Percentiles rank a stretch among this genome's conserved stretches.
phyloP scores from a whole-genome alignment of 1,140 invertebrate genomes.

The Teleopsis dalmanni region DNA sequence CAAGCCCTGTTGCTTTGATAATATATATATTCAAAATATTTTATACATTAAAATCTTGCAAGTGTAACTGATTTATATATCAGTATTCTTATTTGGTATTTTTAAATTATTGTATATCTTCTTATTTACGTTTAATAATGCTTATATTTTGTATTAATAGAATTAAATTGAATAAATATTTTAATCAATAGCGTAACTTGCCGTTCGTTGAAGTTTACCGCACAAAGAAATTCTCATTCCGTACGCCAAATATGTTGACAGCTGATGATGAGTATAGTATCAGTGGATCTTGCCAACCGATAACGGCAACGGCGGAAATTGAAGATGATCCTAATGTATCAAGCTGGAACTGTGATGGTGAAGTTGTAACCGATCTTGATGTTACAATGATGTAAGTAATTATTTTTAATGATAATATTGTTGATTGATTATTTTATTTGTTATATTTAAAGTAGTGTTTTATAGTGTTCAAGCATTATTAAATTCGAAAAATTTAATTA shows the following conservation, averaged over 20 bases:
- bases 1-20: no score
- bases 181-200: slow-evolving; percentile 56
- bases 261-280: slow-evolving; percentile 30
- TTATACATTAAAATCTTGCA: no score
- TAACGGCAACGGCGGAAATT: slow-evolving; percentile 16
- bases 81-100: no score
- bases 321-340: slow-evolving; percentile 40
- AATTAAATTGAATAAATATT: slow-evolving; percentile 14
- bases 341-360: slow-evolving; percentile 84
- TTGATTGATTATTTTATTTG: no score
- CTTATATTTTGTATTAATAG: not conserved
- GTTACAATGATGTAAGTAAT: slow-evolving; percentile 59
- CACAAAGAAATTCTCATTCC: slow-evolving; percentile 66
- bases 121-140: no score
- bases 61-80: no score
- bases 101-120: no score
- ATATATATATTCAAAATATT: no score
- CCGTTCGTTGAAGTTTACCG: slow-evolving; percentile 71
- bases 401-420: not conserved
- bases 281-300: slow-evolving; percentile 34
- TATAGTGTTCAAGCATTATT: not conserved
- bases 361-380: slow-evolving; percentile 61
- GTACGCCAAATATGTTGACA: slow-evolving; percentile 42
- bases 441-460: not conserved
- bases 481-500: slow-evolving; percentile 1